Evolutionary conservation across 2,888 invertebrate genomes (phyloP).

Genomic region (Malacosoma neustria): DNA sequence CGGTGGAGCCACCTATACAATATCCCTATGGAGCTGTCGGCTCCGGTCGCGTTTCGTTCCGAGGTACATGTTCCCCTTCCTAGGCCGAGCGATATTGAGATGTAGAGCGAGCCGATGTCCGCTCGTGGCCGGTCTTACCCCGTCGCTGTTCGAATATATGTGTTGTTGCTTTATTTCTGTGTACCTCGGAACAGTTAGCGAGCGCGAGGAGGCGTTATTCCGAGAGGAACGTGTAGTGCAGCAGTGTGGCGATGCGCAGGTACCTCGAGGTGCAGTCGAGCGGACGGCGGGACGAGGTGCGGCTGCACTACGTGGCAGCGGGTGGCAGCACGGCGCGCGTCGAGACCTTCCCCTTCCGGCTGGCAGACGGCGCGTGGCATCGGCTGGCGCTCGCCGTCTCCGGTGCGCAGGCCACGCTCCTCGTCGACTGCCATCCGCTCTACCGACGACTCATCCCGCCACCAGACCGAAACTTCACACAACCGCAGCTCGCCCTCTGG

Average conservation of each 20-base stretch:
- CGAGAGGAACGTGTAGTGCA: slow-evolving; percentile 33
- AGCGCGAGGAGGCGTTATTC: slow-evolving; percentile 39
- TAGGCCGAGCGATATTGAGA: slow-evolving; percentile 74
- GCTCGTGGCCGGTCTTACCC: slow-evolving; percentile 50
- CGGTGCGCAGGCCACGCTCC: slow-evolving; percentile 87
- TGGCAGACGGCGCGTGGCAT: slow-evolving; percentile 93
- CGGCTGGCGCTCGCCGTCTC: slow-evolving; percentile 88
- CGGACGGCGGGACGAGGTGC: slow-evolving; percentile 89
- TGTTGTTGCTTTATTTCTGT: slow-evolving; percentile 70
- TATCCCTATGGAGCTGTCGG: slow-evolving; percentile 43
- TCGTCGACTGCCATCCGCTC: slow-evolving; percentile 90
- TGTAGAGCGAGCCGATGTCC: slow-evolving; percentile 70
- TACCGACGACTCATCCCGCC: slow-evolving; percentile 87
- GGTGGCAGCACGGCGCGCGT: slow-evolving; percentile 78
- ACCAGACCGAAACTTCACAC: slow-evolving; percentile 84
- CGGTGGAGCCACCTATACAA: slow-evolving; percentile 43
- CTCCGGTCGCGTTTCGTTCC: slow-evolving; percentile 71
- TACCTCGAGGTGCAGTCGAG: slow-evolving; percentile 94
- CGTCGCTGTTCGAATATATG: slow-evolving; percentile 50
- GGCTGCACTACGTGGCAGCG: slow-evolving; percentile 86
- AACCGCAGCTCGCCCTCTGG: slow-evolving; percentile 85
- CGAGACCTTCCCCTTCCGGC: slow-evolving; percentile 90
- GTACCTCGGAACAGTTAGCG: slow-evolving; percentile 74
- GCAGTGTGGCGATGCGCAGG: slow-evolving; percentile 68
- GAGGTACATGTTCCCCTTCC: slow-evolving; percentile 75